Evolutionary conservation across 2,113 vertebrate species (phyloP).

Genomic region (Microtus pennsylvanicus): DNA sequence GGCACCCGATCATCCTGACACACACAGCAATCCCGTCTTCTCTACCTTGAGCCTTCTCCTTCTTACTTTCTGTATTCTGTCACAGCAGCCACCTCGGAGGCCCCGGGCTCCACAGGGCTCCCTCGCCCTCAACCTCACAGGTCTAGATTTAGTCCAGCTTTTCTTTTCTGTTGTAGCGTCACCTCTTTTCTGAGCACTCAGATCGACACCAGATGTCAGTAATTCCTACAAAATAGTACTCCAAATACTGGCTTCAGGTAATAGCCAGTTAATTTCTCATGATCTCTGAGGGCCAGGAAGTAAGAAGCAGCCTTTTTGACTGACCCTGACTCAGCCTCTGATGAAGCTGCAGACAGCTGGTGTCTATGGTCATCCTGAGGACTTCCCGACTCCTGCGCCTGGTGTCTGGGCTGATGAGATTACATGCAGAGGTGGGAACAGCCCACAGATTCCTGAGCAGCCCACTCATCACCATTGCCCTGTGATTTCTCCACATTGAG

Average conservation of each 20-base stretch:
- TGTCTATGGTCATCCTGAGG: neutral
- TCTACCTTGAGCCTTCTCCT: neutral
- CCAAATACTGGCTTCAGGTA: neutral
- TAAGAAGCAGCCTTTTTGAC: neutral
- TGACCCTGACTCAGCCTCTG: neutral
- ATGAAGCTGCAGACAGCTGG: neutral
- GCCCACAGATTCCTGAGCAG: neutral
- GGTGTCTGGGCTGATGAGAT: neutral
- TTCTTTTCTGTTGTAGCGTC: neutral
- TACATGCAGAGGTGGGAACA: neutral
- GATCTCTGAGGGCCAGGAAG: neutral
- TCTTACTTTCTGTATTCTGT: neutral
- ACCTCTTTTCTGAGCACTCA: neutral
- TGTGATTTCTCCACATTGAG: neutral
- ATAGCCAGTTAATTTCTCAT: neutral
- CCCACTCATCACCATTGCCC: neutral
- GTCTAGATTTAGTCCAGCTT: neutral
- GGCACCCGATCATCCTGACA: neutral
- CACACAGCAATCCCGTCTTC: neutral
- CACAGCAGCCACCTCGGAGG: neutral
- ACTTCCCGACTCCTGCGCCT: neutral
- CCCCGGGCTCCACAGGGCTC: neutral
- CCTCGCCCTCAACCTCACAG: neutral
- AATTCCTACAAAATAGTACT: neutral
- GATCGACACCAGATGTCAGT: neutral